phyloP scores from a whole-genome alignment of 2,113 vertebrate species.

The Hystrix brachyura region DNA sequence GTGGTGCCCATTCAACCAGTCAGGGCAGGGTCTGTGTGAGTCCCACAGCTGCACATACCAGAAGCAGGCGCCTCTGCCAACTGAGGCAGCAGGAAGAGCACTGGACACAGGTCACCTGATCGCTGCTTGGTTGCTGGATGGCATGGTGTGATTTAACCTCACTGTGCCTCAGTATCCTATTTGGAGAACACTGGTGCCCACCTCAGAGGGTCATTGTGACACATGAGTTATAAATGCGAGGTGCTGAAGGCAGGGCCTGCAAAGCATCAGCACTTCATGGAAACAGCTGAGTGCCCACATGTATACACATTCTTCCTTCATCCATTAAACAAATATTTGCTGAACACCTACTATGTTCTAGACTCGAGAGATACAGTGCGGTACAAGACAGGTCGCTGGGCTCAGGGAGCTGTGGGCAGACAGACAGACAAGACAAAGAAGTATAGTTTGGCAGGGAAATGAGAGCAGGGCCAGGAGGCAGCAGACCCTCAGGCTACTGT shows the following conservation, averaged over 20 bases:
- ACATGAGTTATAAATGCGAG: not conserved
- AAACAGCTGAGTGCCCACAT: not conserved
- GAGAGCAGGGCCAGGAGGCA: not conserved
- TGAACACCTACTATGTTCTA: not conserved
- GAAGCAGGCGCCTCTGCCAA: not conserved
- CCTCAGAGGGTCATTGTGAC: not conserved
- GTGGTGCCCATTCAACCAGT: not conserved
- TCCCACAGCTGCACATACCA: not conserved
- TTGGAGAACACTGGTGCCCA: not conserved
- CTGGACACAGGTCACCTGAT: not conserved
- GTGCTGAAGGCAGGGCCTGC: not conserved
- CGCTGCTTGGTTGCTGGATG: conserved; percentile 42
- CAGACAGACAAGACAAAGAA: not conserved
- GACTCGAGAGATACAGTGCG: not conserved
- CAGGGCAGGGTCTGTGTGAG: not conserved
- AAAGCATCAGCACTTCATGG: not conserved
- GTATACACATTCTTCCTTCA: not conserved
- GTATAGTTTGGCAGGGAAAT: accelerated
- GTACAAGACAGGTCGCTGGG: not conserved
- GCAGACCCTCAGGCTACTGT: too few species aligned
- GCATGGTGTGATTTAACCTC: not conserved
- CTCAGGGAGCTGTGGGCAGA: not conserved
- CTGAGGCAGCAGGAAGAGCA: not conserved
- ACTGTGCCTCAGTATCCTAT: not conserved
- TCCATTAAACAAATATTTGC: not conserved